phyloP scores from a whole-genome alignment of 1,140 invertebrate species.

The Tetramorium alpestre region DNA sequence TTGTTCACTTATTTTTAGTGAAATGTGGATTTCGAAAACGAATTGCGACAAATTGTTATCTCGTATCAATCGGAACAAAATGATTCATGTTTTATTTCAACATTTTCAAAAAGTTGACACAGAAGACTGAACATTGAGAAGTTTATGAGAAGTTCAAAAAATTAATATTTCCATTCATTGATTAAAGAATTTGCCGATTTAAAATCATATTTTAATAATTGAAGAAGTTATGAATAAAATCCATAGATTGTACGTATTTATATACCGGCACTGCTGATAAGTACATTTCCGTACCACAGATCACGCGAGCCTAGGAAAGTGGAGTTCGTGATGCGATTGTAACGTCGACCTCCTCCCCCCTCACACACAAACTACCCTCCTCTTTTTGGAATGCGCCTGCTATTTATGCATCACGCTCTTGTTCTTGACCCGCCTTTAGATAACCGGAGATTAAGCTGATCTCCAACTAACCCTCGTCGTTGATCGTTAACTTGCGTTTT shows the following conservation, averaged over 20 bases:
- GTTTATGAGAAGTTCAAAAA: neutral
- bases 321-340: slow-evolving; percentile 22
- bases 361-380: slow-evolving; percentile 1
- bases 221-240: neutral
- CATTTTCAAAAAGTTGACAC: neutral
- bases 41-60: neutral
- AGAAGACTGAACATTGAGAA: neutral
- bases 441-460: slow-evolving; percentile 17
- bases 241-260: neutral
- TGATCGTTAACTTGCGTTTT: slow-evolving; percentile 58
- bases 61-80: neutral
- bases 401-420: slow-evolving; percentile 75
- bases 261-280: neutral
- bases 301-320: slow-evolving; percentile 38
- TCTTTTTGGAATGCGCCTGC: slow-evolving; percentile 79
- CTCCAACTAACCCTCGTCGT: slow-evolving; percentile 22
- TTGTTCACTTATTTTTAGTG: neutral
- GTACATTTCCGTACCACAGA: slow-evolving; percentile 39
- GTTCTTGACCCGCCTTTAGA: slow-evolving; percentile 53
- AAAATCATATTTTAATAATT: neutral
- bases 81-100: neutral
- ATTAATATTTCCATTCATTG: neutral
- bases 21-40: neutral
- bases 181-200: neutral
- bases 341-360: neutral